Conservation (phyloP, 2,888 invertebrate species). For the Crocallis elinguaria region DNA sequence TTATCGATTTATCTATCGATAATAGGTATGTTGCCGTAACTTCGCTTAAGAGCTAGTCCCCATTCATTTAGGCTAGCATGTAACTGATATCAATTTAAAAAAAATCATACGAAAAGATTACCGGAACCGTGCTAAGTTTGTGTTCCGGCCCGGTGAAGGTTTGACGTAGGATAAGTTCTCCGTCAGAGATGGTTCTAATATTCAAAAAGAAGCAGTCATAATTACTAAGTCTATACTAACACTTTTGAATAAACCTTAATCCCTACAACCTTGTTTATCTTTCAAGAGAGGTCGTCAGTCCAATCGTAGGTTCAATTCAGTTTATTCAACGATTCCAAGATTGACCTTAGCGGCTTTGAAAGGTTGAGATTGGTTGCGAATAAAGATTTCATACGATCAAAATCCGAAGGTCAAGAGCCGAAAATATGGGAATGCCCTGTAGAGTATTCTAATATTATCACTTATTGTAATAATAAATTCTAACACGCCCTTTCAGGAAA, state of each 20-base stretch:
- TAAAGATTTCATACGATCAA: slow-evolving; percentile 4
- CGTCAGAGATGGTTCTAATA: no score
- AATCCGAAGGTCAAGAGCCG: neutral
- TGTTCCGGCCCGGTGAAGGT: no score
- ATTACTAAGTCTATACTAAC: neutral
- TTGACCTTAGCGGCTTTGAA: slow-evolving; percentile 6
- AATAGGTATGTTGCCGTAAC: no score
- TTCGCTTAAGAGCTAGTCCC: no score
- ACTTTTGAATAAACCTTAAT: slow-evolving; percentile 3
- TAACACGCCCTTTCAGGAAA: neutral
- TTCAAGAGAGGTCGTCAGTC: slow-evolving; percentile 7
- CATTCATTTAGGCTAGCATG: no score
- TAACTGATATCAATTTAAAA: no score
- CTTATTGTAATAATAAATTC: slow-evolving; percentile 1
- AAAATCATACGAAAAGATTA: no score
- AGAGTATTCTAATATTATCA: neutral
- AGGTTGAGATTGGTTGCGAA: slow-evolving; percentile 1
- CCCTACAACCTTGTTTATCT: neutral
- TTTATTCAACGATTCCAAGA: slow-evolving; percentile 11
- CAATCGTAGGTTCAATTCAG: neutral
- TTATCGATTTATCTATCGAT: no score
- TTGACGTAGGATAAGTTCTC: no score
- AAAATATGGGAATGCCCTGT: neutral
- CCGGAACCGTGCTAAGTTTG: no score
- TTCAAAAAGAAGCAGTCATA: no score